A percentile compares a stretch with the other conserved stretches of the same genome.
phyloP scores from a whole-genome alignment of 2,113 vertebrate species.

The Paratilapia polleni region DNA sequence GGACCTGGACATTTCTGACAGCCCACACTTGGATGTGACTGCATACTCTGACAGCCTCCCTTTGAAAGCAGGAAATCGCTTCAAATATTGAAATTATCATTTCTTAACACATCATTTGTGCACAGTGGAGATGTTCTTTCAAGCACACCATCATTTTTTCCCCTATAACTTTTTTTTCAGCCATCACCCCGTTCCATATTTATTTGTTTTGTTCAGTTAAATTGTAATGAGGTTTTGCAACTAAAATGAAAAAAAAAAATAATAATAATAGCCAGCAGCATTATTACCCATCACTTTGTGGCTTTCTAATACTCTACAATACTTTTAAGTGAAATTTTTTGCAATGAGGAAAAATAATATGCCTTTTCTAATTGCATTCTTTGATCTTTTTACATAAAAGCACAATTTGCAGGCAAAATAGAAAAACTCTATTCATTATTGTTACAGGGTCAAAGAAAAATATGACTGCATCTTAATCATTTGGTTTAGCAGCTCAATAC shows the following conservation, averaged over 20 bases:
- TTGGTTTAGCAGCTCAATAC: neutral
- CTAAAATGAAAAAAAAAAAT: neutral
- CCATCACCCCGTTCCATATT: constrained; percentile 15
- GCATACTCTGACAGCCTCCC: constrained; percentile 29
- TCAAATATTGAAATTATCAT: constrained; percentile 4
- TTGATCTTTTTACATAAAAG: constrained; percentile 5
- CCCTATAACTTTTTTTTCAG: neutral
- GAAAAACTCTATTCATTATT: neutral
- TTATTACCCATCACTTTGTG: constrained; percentile 1
- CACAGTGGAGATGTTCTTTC: constrained; percentile 6
- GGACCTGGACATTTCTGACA: constrained; percentile 41
- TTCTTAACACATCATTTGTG: constrained; percentile 20
- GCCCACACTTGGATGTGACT: constrained; percentile 60
- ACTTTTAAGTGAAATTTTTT: neutral
- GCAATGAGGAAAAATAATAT: neutral
- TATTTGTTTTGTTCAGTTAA: constrained; percentile 26
- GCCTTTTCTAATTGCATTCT: constrained; percentile 2
- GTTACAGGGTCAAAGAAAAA: neutral
- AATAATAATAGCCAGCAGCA: neutral
- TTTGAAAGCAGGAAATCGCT: constrained; percentile 25
- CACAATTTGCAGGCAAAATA: neutral
- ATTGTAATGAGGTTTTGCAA: constrained; percentile 7
- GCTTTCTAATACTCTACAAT: neutral
- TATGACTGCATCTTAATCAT: neutral
- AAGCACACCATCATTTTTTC: neutral